These are phyloP conservation scores for Pluvialis apricaria DNA, from an alignment of 2,113 vertebrate genomes.

Conservation along the genomic window DNA sequence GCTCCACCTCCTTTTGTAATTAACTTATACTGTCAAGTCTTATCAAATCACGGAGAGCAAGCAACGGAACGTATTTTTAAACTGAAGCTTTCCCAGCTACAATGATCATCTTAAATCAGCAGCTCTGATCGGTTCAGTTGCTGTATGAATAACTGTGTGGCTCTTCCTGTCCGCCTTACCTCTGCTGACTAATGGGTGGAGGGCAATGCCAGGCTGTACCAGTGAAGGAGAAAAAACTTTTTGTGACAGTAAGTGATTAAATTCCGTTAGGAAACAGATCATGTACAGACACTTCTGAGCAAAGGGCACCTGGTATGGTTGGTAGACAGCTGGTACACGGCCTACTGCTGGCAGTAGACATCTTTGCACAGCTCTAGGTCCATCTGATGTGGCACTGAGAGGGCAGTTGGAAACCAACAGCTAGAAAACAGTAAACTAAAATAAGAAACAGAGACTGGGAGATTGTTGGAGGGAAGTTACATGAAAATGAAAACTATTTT, in stretches of 20 bases:
- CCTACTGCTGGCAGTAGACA: neutral
- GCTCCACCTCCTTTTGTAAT: neutral
- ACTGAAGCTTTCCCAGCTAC: neutral
- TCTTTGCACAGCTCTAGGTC: conserved; percentile 2
- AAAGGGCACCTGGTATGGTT: neutral
- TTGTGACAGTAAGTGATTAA: neutral
- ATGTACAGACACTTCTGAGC: neutral
- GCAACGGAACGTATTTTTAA: neutral
- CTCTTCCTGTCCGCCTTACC: neutral
- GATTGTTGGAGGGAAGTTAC: neutral
- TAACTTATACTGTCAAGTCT: neutral
- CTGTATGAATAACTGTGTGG: neutral
- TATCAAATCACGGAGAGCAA: neutral
- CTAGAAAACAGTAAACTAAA: neutral
- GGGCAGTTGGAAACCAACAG: neutral
- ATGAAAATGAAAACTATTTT: neutral
- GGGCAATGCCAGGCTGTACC: neutral
- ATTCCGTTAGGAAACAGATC: neutral
- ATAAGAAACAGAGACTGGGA: neutral
- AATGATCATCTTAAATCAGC: neutral
- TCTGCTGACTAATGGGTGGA: neutral
- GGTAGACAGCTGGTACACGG: neutral
- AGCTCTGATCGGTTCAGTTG: neutral
- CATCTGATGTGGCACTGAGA: conserved; percentile 34
- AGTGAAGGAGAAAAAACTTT: neutral